Base-by-base conservation (phyloP, 1,140 invertebrate species). In the Bathynomus jamesi region DNA sequence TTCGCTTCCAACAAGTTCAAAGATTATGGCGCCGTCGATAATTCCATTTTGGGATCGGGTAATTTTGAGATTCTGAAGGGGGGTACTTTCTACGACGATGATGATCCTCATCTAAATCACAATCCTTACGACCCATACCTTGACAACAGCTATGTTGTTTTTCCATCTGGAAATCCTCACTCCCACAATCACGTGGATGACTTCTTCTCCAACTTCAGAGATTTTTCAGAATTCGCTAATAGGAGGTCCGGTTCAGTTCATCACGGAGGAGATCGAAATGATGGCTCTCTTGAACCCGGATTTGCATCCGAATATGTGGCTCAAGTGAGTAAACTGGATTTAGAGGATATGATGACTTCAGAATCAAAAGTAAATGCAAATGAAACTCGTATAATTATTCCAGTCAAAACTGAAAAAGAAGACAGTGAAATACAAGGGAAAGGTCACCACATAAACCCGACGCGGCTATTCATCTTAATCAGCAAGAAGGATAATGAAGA, bases 31-130 rank as follows among this genome's bases (percentile, higher is more conserved):
- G 30, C 69, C 0, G 40, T 70, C 3, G 73, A 78, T 28, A 78
- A 78, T 60, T 78, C 80, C 27, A 83, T 93, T 3, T 81, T 94
- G 24, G 91, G 92, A 0, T 93, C 91, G 0, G 93, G 92, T 0
- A 94, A 95, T 81, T 95, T 94, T 79, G 92, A 91, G 0, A 90
- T 95, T 0, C 89, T 95, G 31, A 85, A 87, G 65, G 93, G 93
- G 0, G 93, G 93, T 2, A 94, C 92, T 25, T 95, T 92, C 81
- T 93, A 92, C 61, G 85, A 85, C 73, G 85, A 86, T n/a, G 86
- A 85, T 28, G 72, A 74, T 53, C 70, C 70, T 1, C 28, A 68
- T 29, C 61, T 32, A n/a, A 61, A 69, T 24, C 83, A 85, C 5
- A 79, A 80, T 67, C 67, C 84, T 82, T 87, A 85, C 75, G 86